Percentiles rank a stretch among this genome's conserved stretches.
Conservation (phyloP, 2,113 vertebrate species). For the Actenoides hombroni region DNA sequence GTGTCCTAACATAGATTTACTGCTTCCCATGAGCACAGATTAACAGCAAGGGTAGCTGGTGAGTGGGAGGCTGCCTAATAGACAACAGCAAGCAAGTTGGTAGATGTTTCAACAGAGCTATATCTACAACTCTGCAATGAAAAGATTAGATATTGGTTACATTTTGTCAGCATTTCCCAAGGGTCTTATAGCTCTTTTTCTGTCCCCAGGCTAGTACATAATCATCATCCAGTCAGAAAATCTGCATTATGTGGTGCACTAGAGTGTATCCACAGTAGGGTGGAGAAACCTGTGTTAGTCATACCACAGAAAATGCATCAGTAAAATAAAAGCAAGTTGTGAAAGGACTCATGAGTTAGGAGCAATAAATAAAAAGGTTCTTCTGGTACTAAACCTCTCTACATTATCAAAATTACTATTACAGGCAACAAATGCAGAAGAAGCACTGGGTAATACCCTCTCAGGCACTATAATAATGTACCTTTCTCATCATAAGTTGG, state of each 20-base stretch:
- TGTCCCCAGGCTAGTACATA: constrained; percentile 4
- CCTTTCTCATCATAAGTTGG: not conserved
- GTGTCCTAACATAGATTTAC: not conserved
- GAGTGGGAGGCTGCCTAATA: not conserved
- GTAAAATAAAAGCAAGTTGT: not conserved
- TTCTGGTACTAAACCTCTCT: not conserved
- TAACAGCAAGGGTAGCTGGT: not conserved
- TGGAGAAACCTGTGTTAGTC: not conserved
- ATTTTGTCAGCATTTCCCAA: not conserved
- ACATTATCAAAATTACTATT: not conserved
- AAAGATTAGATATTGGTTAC: not conserved
- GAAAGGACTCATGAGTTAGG: not conserved
- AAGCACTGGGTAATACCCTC: not conserved
- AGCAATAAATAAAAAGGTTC: not conserved
- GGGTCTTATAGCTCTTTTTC: not conserved
- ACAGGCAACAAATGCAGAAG: not conserved
- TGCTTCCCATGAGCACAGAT: not conserved
- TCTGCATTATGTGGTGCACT: not conserved
- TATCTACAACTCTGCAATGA: not conserved
- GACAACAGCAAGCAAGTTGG: not conserved
- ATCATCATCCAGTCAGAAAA: not conserved
- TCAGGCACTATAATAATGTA: not conserved
- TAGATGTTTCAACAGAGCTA: not conserved
- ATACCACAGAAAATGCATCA: not conserved
- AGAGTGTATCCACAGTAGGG: not conserved